Evolutionary conservation across 2,888 invertebrate species (phyloP), one percentile per base, ranked within the genome.

Genomic region (Synergus umbraculus): DNA sequence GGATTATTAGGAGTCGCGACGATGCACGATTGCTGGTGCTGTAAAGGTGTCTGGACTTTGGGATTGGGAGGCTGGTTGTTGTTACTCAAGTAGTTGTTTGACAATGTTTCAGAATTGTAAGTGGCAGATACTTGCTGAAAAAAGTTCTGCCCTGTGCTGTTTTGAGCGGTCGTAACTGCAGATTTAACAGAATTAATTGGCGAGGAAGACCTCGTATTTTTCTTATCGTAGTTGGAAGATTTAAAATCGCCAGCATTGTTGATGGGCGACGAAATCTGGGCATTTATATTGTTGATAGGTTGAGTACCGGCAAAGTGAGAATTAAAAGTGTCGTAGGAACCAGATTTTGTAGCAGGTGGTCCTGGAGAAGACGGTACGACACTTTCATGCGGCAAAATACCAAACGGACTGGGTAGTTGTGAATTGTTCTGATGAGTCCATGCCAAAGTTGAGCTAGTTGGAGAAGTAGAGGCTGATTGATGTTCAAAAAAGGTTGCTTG

Each of bases 351-450:
- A 44, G 95, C 93, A 63, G 94, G 93, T 18, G 93, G 91, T 86
- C 94, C 94, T 78, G 95, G 94, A 76, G 95, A 94, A 67, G 94
- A 94, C 22, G 95, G 94, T 84, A 95, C 95, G 85, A 96, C 95
- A 93, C 95, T 96, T 92, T 96, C 96, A 91, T 96, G 96, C 22
- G 96, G 96, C 88, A 96, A 92, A 87, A 96, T 96, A 81, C 96
- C 96, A 91, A 96, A 96, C 0, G 96, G 96, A 88, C 96, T 96
- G 58, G 95, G 95, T 49, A 95, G 92, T 89, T 95, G 95, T 13
- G 90, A 85, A 87, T 93, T 94, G 87, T 94, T 95, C 87, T 96
- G 95, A 92, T 96, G 96, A 12, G 89, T 88, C 96, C 97, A 97
- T 87, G 94, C 94, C 82, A 95, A 92, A 29, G 94, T 92, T 9